phyloP scores from a whole-genome alignment of 30 jellyfish, hydroid and myxozoan genomes.

The Turritopsis rubra region DNA sequence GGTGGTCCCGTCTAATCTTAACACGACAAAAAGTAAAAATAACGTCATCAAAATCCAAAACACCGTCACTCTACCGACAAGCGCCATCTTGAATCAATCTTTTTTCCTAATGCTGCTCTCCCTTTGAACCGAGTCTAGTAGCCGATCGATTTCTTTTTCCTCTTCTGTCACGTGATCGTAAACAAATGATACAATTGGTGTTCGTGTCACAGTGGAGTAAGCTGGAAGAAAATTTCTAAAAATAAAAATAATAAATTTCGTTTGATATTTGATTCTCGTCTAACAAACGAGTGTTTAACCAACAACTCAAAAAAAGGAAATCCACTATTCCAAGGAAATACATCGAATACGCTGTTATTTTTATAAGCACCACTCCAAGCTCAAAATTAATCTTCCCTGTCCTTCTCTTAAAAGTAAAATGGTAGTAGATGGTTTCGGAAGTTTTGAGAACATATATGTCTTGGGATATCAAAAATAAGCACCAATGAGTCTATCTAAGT shows the following conservation, averaged over 20 bases:
- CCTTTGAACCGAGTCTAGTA: constrained; percentile 15
- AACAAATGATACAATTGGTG: constrained; percentile 24
- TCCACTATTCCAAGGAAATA: no score
- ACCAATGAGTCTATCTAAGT: no score
- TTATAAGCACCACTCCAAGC: no score
- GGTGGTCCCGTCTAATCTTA: constrained; percentile 61
- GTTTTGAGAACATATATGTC: no score
- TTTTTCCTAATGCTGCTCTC: neutral
- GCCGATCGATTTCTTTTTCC: neutral
- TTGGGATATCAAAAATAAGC: no score
- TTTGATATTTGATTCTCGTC: neutral
- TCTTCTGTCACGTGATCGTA: constrained; percentile 29
- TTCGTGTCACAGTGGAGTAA: constrained; percentile 22
- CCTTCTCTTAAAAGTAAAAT: no score
- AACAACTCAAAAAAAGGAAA: no score
- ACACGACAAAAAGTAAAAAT: constrained; percentile 53
- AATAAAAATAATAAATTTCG: neutral
- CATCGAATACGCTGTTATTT: no score
- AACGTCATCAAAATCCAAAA: constrained; percentile 54
- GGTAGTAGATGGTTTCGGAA: no score
- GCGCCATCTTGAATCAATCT: constrained; percentile 69
- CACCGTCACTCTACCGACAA: constrained; percentile 65
- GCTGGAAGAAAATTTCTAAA: constrained; percentile 33
- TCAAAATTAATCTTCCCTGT: no score
- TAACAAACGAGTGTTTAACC: no score